These are phyloP conservation scores for Pseudomugil tenellus DNA, from an alignment of 2,797 vertebrate genomes.

Conservation along the genomic window DNA sequence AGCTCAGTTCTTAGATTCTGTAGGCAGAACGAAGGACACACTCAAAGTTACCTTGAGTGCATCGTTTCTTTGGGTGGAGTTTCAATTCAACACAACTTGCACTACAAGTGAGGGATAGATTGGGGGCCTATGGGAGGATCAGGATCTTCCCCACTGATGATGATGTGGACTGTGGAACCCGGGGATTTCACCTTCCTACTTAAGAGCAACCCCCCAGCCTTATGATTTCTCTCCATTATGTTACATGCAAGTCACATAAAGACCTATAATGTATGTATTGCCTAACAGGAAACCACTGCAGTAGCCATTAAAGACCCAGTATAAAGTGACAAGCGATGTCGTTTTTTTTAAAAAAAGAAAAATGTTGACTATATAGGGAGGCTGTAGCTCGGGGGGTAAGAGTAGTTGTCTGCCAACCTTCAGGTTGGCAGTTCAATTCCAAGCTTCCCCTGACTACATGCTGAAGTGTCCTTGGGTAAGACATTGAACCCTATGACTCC, in stretches of 20 bases:
- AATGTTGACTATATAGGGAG: too few relatives aligned
- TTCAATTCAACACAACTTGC: not conserved
- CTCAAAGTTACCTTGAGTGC: constrained; percentile 7
- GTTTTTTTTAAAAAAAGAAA: too few relatives aligned
- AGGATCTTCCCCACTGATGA: not conserved
- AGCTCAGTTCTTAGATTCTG: constrained; percentile 24
- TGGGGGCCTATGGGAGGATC: not conserved
- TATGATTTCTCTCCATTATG: not conserved
- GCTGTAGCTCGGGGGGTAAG: too few relatives aligned
- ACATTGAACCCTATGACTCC: too few relatives aligned
- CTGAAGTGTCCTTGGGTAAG: too few relatives aligned
- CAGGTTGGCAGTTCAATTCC: too few relatives aligned
- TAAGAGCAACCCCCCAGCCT: not conserved
- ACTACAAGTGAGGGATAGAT: not conserved
- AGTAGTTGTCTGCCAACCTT: too few relatives aligned
- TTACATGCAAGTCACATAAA: constrained; percentile 13
- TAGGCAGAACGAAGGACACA: not conserved
- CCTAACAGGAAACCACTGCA: not conserved
- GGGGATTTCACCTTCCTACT: not conserved
- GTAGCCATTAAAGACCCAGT: not conserved
- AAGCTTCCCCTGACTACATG: too few relatives aligned
- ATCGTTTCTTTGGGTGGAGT: not conserved
- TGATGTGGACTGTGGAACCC: not conserved
- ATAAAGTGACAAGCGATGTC: too few relatives aligned
- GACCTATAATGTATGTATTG: not conserved